Conservation (phyloP, 2,888 invertebrate genomes). For the Rotaria socialis region DNA sequence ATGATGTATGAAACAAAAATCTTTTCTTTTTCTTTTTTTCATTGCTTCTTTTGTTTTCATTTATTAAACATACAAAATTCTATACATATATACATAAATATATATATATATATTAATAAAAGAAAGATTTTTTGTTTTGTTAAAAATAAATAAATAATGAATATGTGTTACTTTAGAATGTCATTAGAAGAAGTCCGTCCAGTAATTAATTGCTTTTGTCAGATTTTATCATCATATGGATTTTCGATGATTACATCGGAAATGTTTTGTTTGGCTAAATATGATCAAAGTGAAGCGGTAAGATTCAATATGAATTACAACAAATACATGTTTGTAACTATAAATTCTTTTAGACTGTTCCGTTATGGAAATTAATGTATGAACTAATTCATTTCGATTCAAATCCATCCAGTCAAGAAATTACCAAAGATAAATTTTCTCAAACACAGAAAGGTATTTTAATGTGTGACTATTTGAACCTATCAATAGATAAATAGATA, state of each 20-base stretch:
- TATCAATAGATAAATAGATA: no score
- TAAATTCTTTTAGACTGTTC: background rate
- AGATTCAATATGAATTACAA: background rate
- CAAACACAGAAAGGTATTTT: slow-evolving; percentile 5
- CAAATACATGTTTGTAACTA: background rate
- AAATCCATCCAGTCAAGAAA: background rate
- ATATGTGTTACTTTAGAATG: slow-evolving; percentile 3
- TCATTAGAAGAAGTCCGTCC: slow-evolving; percentile 8
- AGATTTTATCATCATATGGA: background rate
- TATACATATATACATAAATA: slow-evolving; percentile 12
- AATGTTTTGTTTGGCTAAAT: slow-evolving; percentile 19
- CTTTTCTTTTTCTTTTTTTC: background rate
- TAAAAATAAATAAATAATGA: background rate
- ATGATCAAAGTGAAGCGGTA: slow-evolving; percentile 18
- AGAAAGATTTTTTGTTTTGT: slow-evolving; percentile 5
- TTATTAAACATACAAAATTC: background rate
- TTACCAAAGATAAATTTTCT: background rate
- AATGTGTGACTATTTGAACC: no score
- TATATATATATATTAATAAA: background rate
- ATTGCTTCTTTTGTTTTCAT: background rate
- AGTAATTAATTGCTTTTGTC: slow-evolving; percentile 25
- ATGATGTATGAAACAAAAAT: slow-evolving; percentile 16
- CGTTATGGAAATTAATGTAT: background rate
- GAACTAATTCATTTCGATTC: background rate
- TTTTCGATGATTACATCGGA: slow-evolving; percentile 14